Percentiles rank a stretch among this genome's conserved stretches.
These are phyloP conservation scores for Accipiter virgatus DNA, from an alignment of 2,113 vertebrate species.

Conservation along the genomic window DNA sequence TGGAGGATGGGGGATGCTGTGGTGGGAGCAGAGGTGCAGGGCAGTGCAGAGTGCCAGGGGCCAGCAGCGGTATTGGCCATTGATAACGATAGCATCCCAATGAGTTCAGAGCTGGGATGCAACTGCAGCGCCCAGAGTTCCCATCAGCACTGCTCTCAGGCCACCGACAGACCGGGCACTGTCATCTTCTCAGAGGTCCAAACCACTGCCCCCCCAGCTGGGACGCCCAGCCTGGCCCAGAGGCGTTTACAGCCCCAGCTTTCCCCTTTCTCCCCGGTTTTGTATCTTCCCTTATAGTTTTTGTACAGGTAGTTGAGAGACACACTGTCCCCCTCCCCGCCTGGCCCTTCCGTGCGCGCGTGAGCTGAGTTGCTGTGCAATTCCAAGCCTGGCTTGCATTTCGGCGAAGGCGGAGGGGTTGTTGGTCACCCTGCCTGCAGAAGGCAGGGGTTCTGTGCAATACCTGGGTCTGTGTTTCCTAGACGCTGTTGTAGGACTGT, in stretches of 20 bases:
- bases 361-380: slow-evolving; percentile 71
- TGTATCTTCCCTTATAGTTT: background rate
- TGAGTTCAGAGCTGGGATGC: background rate
- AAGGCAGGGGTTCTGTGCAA: slow-evolving; percentile 60
- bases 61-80: background rate
- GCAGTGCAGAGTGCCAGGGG: background rate
- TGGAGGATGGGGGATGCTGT: background rate
- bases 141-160: background rate
- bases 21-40: background rate
- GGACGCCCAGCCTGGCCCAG: background rate
- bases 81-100: background rate
- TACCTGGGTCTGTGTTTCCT: slow-evolving; percentile 62
- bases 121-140: background rate
- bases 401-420: background rate
- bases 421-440: background rate
- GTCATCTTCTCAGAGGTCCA: background rate
- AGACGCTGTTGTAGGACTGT: slow-evolving; percentile 51
- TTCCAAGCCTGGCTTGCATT: slow-evolving; percentile 57
- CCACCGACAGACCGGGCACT: background rate
- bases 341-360: background rate
- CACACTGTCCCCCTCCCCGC: slow-evolving; percentile 45
- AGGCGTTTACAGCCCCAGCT: slow-evolving; percentile 6
- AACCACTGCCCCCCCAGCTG: background rate
- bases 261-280: background rate
- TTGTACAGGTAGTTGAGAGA: slow-evolving; percentile 71